Evolutionary conservation across 2,797 vertebrate species (phyloP).

Genomic region (Spea hammondii): DNA sequence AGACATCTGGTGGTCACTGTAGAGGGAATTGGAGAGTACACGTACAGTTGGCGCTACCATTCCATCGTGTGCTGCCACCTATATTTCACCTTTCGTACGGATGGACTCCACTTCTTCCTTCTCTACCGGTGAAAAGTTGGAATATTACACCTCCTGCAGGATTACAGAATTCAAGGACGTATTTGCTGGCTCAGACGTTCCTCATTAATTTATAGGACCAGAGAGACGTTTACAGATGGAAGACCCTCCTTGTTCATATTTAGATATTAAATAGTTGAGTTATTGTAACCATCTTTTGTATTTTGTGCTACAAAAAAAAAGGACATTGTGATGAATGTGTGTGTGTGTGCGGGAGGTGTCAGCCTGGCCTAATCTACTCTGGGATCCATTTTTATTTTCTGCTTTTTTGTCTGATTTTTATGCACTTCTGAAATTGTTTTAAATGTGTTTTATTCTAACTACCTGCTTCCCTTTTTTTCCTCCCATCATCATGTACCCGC

Average conservation of each 20-base stretch:
- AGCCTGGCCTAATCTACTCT: neutral
- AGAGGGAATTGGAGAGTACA: neutral
- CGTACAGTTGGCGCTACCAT: no score
- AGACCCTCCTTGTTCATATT: neutral
- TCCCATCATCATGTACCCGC: neutral
- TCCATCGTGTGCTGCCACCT: neutral
- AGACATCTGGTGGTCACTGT: neutral
- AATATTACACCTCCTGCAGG: no score
- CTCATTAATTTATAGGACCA: constrained; percentile 40
- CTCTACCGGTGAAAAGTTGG: no score
- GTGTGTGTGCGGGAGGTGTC: neutral
- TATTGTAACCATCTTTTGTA: neutral
- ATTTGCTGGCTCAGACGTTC: constrained; percentile 25
- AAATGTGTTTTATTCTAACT: no score
- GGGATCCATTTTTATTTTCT: constrained; percentile 39
- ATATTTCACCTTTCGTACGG: constrained; percentile 8
- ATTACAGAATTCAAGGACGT: neutral
- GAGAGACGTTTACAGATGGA: constrained; percentile 8
- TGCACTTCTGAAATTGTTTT: no score
- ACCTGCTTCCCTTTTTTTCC: neutral
- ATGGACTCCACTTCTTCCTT: no score
- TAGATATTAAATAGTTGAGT: constrained; percentile 23
- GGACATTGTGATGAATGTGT: neutral
- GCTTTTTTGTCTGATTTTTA: no score
- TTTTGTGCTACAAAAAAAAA: neutral